phyloP scores from a whole-genome alignment of 1,140 invertebrate genomes.

The Tetragnatha versicolor region DNA sequence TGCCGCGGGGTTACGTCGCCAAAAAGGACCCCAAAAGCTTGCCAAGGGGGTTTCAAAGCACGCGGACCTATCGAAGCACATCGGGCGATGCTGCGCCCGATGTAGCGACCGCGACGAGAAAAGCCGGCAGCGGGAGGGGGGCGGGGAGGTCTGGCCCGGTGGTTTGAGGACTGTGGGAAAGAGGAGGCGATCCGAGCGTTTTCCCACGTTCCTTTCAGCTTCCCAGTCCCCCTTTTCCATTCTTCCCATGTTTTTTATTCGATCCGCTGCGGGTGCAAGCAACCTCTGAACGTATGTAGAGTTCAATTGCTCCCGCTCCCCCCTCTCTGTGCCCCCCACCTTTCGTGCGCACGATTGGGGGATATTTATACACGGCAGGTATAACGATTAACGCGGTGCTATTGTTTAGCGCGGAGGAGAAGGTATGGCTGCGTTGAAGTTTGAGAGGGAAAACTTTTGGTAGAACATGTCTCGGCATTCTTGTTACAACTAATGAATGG shows the following conservation, averaged over 20 bases:
- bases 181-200: constrained; percentile 9
- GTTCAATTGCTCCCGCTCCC: constrained; percentile 21
- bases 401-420: not conserved
- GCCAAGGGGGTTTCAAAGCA: no score
- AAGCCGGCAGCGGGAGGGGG: not conserved
- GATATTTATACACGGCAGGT: not conserved
- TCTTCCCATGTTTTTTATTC: constrained; percentile 11
- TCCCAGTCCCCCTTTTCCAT: constrained; percentile 15
- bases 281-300: constrained; percentile 16
- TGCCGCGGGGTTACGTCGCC: not conserved
- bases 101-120: not conserved
- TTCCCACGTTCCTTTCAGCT: constrained; percentile 45
- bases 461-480: not conserved
- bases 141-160: not conserved
- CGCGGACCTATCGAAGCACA: not conserved
- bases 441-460: not conserved
- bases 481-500: no score
- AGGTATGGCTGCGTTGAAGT: not conserved
- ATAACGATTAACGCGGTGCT: not conserved
- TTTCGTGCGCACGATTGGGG: not conserved
- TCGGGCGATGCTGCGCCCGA: not conserved
- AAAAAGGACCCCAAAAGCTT: not conserved
- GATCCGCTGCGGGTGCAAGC: constrained; percentile 3
- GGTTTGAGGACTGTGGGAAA: constrained; percentile 45
- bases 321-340: not conserved